Conservation (phyloP, 2,113 vertebrate genomes). For the Fukomys damarensis region DNA sequence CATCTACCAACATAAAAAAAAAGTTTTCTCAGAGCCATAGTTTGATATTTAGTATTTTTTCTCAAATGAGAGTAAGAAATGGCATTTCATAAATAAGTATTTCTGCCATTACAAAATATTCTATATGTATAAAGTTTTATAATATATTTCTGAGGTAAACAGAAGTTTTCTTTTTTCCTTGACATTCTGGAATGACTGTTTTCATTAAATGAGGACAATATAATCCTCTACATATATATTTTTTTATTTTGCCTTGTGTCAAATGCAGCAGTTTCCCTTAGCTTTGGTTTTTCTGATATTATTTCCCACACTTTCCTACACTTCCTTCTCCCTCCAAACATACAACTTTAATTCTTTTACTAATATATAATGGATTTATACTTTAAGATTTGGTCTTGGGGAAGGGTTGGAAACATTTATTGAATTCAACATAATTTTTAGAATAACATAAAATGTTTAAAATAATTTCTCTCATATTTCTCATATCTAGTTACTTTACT, state of each 20-base stretch:
- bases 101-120: neutral
- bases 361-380: neutral
- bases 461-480: constrained; percentile 8
- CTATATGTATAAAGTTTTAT: neutral
- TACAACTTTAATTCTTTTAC: constrained; percentile 42
- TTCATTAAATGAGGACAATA: neutral
- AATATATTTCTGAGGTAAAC: neutral
- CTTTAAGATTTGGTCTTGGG: neutral
- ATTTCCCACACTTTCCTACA: neutral
- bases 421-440: constrained; percentile 24
- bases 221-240: neutral
- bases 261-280: neutral
- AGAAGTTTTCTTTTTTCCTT: neutral
- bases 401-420: neutral
- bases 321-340: neutral
- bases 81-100: neutral
- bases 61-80: constrained; percentile 12
- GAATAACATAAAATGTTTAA: neutral
- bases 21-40: constrained; percentile 37
- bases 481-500: neutral
- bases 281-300: constrained; percentile 20
- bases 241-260: neutral
- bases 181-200: neutral
- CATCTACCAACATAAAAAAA: no score
- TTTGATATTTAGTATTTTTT: neutral